Evolutionary conservation across 1,140 invertebrate genomes (phyloP).

Genomic region (Zaprionus gabonicus): DNA sequence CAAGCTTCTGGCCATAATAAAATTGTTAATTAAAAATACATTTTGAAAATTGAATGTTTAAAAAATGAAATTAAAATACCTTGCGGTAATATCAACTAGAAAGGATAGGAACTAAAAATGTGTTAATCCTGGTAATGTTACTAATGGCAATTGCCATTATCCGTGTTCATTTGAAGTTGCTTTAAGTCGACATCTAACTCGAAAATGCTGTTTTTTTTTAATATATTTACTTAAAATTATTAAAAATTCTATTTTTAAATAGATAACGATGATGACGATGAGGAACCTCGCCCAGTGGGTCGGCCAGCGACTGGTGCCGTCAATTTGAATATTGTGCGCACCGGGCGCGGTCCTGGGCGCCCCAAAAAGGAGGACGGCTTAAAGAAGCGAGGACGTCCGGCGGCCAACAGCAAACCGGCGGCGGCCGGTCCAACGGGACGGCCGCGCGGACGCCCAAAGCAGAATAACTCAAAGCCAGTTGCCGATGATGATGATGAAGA

Average conservation of each 20-base stretch:
- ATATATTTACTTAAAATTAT: not conserved
- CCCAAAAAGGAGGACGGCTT: conserved; percentile 51
- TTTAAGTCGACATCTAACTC: not conserved
- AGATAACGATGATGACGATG: conserved; percentile 51
- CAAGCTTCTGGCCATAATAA: too few relatives aligned
- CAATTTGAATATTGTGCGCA: conserved; percentile 67
- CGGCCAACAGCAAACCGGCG: conserved; percentile 2
- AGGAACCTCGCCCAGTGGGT: conserved; percentile 57
- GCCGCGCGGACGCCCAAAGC: conserved; percentile 41
- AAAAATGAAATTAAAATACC: too few relatives aligned
- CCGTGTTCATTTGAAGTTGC: too few relatives aligned
- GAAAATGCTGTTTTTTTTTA: not conserved
- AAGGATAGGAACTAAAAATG: too few relatives aligned
- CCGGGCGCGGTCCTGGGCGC: conserved; percentile 70
- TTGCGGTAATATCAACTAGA: too few relatives aligned
- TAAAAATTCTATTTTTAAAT: not conserved
- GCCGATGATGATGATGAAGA: conserved; percentile 20
- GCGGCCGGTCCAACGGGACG: conserved; percentile 16
- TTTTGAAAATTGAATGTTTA: too few relatives aligned
- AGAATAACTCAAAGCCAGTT: conserved; percentile 1
- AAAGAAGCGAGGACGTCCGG: conserved; percentile 64
- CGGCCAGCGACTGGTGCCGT: conserved; percentile 66
- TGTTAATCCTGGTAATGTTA: too few relatives aligned
- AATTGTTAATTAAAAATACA: too few relatives aligned
- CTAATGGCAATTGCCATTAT: too few relatives aligned